phyloP scores from a whole-genome alignment of 2,113 vertebrate genomes.

The Ochotona princeps region DNA sequence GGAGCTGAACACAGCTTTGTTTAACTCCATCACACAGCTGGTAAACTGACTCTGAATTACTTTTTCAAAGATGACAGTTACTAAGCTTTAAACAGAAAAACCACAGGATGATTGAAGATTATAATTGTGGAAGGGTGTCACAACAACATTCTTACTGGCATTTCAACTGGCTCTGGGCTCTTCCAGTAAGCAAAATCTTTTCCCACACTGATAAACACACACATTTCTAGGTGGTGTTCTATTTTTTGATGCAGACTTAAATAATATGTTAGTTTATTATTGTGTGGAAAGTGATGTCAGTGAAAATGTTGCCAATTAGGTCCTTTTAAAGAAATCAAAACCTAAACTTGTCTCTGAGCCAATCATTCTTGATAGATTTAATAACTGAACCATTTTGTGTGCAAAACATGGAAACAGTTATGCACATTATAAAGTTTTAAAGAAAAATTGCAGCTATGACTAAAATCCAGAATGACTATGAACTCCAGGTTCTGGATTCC shows the following conservation, averaged over 20 bases:
- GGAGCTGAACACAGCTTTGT: constrained; percentile 66
- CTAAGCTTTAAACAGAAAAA: constrained; percentile 52
- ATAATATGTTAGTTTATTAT: not conserved
- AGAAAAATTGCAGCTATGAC: not conserved
- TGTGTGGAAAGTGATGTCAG: constrained; percentile 38
- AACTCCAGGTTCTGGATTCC: not conserved
- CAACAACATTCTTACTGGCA: not conserved
- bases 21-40: constrained; percentile 70
- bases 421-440: not conserved
- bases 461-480: constrained; percentile 9
- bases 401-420: not conserved
- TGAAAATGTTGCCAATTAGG: constrained; percentile 44
- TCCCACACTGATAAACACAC: not conserved
- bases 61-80: constrained; percentile 58
- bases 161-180: rapidly evolving
- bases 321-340: constrained; percentile 49
- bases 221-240: not conserved
- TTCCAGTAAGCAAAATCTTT: not conserved
- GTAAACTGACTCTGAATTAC: constrained; percentile 56
- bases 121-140: not conserved
- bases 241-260: constrained; percentile 37
- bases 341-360: constrained; percentile 50
- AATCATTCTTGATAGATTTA: constrained; percentile 44
- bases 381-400: constrained; percentile 32
- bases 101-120: not conserved